Evolutionary conservation across 2,113 vertebrate genomes (phyloP).

Genomic region (Dipodomys spectabilis): DNA sequence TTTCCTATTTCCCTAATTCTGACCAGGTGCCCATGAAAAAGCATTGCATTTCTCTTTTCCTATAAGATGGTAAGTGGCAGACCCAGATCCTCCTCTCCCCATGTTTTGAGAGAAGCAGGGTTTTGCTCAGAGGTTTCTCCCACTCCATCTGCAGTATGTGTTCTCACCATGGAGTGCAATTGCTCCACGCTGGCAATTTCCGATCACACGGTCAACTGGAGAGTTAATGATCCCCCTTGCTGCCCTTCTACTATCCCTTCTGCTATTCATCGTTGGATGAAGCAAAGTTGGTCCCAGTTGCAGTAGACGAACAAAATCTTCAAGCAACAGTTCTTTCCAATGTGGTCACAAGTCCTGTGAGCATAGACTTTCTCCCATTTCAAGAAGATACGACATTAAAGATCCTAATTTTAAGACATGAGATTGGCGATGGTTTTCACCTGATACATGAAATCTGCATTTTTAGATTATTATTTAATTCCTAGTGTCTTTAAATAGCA

Average conservation of each 20-base stretch:
- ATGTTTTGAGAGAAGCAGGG: neutral
- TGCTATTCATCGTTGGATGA: neutral
- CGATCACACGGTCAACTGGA: neutral
- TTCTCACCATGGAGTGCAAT: neutral
- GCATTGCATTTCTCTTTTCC: neutral
- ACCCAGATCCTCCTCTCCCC: neutral
- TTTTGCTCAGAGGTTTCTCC: neutral
- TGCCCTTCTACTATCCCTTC: neutral
- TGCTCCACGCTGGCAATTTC: neutral
- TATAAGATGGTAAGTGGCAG: neutral
- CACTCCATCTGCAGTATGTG: neutral
- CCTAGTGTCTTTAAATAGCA: neutral
- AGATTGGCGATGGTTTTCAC: constrained; percentile 1
- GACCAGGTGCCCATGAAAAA: neutral
- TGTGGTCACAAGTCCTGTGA: neutral
- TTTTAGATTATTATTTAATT: neutral
- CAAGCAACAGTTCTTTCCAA: neutral
- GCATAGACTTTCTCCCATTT: neutral
- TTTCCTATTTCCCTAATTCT: neutral
- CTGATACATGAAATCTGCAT: neutral
- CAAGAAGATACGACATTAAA: constrained; percentile 4
- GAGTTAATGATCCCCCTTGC: neutral
- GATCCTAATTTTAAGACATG: neutral
- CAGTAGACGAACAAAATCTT: neutral
- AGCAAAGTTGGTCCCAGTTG: neutral